Conservation (phyloP, 2,888 invertebrate genomes). For the Augiades crinisus region DNA sequence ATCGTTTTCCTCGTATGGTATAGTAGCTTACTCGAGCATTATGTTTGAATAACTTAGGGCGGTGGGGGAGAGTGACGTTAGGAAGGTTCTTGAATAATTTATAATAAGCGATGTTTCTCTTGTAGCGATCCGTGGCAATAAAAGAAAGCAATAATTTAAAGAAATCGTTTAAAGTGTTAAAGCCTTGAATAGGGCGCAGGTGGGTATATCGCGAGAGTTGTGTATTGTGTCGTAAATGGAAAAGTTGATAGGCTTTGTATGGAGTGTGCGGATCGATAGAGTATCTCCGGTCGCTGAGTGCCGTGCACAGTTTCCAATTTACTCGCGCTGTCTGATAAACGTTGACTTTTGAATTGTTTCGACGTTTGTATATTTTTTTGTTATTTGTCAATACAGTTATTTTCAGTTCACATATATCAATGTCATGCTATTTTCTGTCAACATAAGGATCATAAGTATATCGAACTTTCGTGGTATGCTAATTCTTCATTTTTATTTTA, state of each 20-base stretch:
- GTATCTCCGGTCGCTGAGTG: slow-evolving; percentile 27
- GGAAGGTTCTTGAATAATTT: slow-evolving; percentile 19
- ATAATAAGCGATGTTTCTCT: slow-evolving; percentile 14
- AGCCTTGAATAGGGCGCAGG: slow-evolving; percentile 14
- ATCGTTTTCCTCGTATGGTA: slow-evolving; percentile 6
- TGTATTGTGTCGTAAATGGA: slow-evolving; percentile 27
- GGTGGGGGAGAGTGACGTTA: slow-evolving; percentile 6
- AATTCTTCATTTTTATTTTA: too few relatives aligned
- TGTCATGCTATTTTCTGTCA: too few relatives aligned
- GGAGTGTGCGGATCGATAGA: slow-evolving; percentile 19
- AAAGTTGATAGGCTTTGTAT: slow-evolving; percentile 26
- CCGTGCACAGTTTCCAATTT: slow-evolving; percentile 22
- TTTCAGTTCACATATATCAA: too few relatives aligned
- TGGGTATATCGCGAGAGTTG: slow-evolving; percentile 20
- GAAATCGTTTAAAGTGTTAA: slow-evolving; percentile 23
- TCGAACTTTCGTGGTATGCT: too few relatives aligned
- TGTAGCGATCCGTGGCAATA: slow-evolving; percentile 15
- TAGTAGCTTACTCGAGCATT: slow-evolving; percentile 12
- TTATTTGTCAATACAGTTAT: neutral
- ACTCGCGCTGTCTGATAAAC: slow-evolving; percentile 19
- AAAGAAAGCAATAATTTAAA: slow-evolving; percentile 21
- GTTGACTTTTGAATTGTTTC: slow-evolving; percentile 21
- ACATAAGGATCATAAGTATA: too few relatives aligned
- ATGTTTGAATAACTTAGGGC: slow-evolving; percentile 21
- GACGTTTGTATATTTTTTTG: slow-evolving; percentile 12